Conservation (phyloP, 2,888 invertebrate genomes). For the Lissocephala sabroskyi region DNA sequence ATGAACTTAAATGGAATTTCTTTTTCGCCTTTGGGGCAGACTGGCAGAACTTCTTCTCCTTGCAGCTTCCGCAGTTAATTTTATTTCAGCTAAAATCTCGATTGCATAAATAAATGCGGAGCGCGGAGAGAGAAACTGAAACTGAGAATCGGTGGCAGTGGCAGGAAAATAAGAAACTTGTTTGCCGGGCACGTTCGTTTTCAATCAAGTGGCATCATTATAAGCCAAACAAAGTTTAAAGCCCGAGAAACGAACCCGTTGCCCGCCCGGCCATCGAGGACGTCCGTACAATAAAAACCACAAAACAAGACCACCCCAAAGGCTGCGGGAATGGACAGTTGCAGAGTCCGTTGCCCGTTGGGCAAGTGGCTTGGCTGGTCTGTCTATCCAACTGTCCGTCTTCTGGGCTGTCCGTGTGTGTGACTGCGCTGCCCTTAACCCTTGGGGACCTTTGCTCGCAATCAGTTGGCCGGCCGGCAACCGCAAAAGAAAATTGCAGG, state of each 20-base stretch:
- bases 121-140: neutral
- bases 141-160: neutral
- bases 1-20: too few relatives aligned
- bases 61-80: too few relatives aligned
- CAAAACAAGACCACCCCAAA: too few relatives aligned
- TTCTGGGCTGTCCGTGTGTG: neutral
- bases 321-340: neutral
- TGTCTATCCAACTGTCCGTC: too few relatives aligned
- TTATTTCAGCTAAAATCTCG: too few relatives aligned
- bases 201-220: constrained; percentile 70
- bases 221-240: constrained; percentile 40
- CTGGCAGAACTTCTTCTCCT: too few relatives aligned
- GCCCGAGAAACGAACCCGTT: constrained; percentile 15
- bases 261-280: too few relatives aligned
- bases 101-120: too few relatives aligned
- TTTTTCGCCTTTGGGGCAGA: too few relatives aligned
- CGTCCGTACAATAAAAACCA: too few relatives aligned
- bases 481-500: constrained; percentile 41
- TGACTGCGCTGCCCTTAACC: constrained; percentile 39
- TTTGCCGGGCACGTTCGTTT: constrained; percentile 71
- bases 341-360: constrained; percentile 35
- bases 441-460: constrained; percentile 17
- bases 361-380: too few relatives aligned
- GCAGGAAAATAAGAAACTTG: constrained; percentile 43
- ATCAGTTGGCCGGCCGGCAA: constrained; percentile 11